Evolutionary conservation across 2,888 invertebrate species (phyloP).

Genomic region (Polymixis flavicincta): DNA sequence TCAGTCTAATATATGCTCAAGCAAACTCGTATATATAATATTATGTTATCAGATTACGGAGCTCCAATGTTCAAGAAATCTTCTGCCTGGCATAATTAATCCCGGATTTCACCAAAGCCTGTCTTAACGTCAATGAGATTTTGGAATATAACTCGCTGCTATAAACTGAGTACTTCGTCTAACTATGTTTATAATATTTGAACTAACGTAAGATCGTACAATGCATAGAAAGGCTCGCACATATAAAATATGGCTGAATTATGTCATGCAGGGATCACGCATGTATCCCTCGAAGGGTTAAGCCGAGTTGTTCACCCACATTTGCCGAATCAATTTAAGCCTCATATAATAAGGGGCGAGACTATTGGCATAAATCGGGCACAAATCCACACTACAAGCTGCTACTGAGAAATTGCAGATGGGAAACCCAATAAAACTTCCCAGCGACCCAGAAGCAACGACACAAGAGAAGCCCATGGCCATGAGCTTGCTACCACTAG

Average conservation of each 20-base stretch:
- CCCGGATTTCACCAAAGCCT: constrained; percentile 20
- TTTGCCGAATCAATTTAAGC: not conserved
- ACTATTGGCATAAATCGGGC: too few species aligned
- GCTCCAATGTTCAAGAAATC: constrained; percentile 22
- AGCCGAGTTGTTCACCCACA: not conserved
- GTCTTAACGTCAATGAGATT: constrained; percentile 25
- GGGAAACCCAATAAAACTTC: too few species aligned
- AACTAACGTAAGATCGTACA: not conserved
- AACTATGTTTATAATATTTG: not conserved
- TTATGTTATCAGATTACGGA: constrained; percentile 13
- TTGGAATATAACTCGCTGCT: constrained; percentile 19
- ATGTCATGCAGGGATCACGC: not conserved
- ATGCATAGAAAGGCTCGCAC: not conserved
- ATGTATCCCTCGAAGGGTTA: too few species aligned
- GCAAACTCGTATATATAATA: not conserved
- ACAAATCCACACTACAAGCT: too few species aligned
- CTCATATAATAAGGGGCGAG: too few species aligned
- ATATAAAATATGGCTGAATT: not conserved
- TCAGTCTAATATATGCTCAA: not conserved
- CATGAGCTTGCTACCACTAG: too few species aligned
- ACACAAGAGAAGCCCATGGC: too few species aligned
- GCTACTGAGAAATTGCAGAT: too few species aligned
- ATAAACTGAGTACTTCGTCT: constrained; percentile 2
- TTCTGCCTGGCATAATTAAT: constrained; percentile 28
- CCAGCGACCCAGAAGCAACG: too few species aligned